phyloP scores from a whole-genome alignment of 2,888 invertebrate species.

The Phaonia tiefii region DNA sequence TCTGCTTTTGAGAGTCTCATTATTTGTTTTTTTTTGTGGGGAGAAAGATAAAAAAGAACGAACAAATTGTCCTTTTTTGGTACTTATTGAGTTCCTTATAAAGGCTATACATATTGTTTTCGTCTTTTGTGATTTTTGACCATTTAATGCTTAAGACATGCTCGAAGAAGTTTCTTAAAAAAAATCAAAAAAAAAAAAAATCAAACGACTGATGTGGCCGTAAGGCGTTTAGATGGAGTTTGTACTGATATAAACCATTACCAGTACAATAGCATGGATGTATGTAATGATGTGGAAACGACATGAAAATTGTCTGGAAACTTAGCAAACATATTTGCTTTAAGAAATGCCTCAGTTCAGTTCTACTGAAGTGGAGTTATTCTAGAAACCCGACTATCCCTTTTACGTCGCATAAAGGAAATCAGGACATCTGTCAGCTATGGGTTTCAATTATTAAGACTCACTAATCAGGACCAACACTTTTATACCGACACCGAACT shows the following conservation, averaged over 20 bases:
- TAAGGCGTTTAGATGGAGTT: neutral
- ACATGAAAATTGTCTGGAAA: neutral
- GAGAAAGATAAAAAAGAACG: neutral
- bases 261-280: too few relatives aligned
- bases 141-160: conserved; percentile 53
- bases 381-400: too few relatives aligned
- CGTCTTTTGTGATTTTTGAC: conserved; percentile 27
- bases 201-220: neutral
- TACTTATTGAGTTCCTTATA: neutral
- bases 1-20: conserved; percentile 33
- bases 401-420: too few relatives aligned
- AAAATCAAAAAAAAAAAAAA: neutral
- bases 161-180: conserved; percentile 11
- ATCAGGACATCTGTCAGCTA: too few relatives aligned
- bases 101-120: conserved; percentile 36
- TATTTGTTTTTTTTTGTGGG: neutral
- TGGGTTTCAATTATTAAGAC: too few relatives aligned
- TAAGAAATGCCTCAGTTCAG: too few relatives aligned
- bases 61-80: neutral
- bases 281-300: neutral
- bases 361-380: too few relatives aligned
- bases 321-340: too few relatives aligned
- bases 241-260: too few relatives aligned
- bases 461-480: too few relatives aligned
- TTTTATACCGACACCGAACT: too few relatives aligned